Conservation (phyloP, 2,888 invertebrate genomes). For the Drosophila phalerata region DNA sequence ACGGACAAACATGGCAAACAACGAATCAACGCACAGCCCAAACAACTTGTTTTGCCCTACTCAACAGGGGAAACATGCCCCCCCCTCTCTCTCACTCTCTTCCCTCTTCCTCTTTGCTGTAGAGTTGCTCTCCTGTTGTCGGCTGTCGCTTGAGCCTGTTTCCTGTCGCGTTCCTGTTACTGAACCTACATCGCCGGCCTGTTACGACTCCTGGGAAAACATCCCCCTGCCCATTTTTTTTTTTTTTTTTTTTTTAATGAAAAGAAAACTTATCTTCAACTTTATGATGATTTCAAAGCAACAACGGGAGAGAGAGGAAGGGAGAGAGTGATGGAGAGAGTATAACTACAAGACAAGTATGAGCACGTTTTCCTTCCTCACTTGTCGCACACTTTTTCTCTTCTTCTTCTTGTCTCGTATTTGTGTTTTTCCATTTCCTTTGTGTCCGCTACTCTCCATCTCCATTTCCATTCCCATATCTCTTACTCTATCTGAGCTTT, state of each 20-base stretch:
- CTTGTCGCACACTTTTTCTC: slow-evolving; percentile 57
- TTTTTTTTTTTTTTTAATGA: slow-evolving; percentile 67
- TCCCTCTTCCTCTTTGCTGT: neutral
- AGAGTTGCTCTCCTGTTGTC: slow-evolving; percentile 18
- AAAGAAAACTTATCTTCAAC: slow-evolving; percentile 82
- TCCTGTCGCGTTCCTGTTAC: slow-evolving; percentile 62
- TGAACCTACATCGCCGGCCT: slow-evolving; percentile 36
- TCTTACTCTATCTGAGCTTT: neutral
- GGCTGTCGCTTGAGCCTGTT: slow-evolving; percentile 68
- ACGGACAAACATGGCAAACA: slow-evolving; percentile 33
- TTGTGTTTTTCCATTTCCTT: slow-evolving; percentile 81
- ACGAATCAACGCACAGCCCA: slow-evolving; percentile 25
- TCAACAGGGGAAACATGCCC: slow-evolving; percentile 19
- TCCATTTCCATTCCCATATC: slow-evolving; percentile 1
- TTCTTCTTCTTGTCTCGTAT: slow-evolving; percentile 51
- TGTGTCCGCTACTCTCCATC: slow-evolving; percentile 43
- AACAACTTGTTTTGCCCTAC: slow-evolving; percentile 27
- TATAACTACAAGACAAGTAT: slow-evolving; percentile 13
- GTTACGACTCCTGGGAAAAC: slow-evolving; percentile 43
- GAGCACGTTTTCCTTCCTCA: slow-evolving; percentile 70
- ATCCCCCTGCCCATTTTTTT: slow-evolving; percentile 47
- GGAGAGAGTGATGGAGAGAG: neutral
- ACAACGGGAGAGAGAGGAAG: slow-evolving; percentile 7
- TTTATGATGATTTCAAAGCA: slow-evolving; percentile 80
- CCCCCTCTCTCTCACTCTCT: neutral